Conservation (phyloP, 1,140 invertebrate species). For the Tetramorium simillimum region DNA sequence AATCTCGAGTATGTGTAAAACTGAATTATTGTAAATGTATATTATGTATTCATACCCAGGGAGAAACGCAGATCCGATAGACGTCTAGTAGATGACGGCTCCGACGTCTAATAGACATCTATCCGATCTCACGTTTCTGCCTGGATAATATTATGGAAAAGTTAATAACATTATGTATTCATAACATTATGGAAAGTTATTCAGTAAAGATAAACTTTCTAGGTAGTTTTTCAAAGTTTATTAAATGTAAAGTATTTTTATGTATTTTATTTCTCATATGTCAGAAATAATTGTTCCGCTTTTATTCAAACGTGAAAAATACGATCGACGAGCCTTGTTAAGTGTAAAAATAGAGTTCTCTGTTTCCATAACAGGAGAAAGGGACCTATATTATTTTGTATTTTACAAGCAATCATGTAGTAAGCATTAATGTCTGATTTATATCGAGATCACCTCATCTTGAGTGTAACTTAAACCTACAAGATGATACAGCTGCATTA, state of each 20-base stretch:
- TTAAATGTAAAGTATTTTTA: background rate
- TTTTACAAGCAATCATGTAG: background rate
- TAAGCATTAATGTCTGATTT: constrained; percentile 1
- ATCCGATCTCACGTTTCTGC: too few species aligned
- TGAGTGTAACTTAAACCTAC: background rate
- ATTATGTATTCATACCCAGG: background rate
- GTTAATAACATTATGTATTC: too few species aligned
- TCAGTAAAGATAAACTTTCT: background rate
- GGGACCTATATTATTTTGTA: background rate
- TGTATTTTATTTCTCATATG: background rate
- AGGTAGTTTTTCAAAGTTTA: background rate
- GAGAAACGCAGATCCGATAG: too few species aligned
- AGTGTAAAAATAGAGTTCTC: constrained; percentile 44
- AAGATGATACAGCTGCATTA: background rate
- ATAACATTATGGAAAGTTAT: background rate
- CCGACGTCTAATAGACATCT: too few species aligned
- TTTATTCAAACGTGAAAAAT: constrained; percentile 16
- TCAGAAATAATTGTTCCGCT: background rate
- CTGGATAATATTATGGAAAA: too few species aligned
- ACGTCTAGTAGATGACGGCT: too few species aligned
- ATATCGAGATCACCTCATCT: background rate
- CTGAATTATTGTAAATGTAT: background rate
- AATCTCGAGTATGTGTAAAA: background rate
- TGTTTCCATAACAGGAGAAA: background rate
- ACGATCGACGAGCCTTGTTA: background rate